phyloP scores from a whole-genome alignment of 1,140 invertebrate genomes.

The Drosophila trapezifrons region DNA sequence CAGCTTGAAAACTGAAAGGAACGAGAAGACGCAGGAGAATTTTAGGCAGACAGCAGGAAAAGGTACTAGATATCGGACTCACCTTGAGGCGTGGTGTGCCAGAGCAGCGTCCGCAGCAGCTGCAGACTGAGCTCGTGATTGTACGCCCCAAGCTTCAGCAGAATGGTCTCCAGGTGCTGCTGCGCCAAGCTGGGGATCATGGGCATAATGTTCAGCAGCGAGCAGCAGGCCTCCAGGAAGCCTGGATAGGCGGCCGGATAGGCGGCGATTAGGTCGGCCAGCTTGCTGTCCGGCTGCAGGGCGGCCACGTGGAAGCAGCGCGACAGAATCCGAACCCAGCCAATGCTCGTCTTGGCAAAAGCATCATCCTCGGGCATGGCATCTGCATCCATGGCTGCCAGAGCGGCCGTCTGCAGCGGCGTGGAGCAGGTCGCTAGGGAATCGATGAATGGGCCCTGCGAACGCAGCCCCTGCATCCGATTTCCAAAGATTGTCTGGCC shows the following conservation, averaged over 20 bases:
- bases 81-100: constrained; percentile 85
- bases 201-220: constrained; percentile 89
- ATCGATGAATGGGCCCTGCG: constrained; percentile 49
- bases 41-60: neutral
- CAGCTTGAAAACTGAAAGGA: constrained; percentile 71
- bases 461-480: constrained; percentile 50
- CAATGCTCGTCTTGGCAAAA: constrained; percentile 81
- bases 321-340: constrained; percentile 80
- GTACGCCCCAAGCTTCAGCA: constrained; percentile 87
- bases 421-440: constrained; percentile 46
- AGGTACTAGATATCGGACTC: neutral
- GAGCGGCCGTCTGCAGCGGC: constrained; percentile 16
- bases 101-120: constrained; percentile 86
- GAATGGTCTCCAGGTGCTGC: constrained; percentile 87
- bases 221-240: constrained; percentile 90
- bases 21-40: neutral
- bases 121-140: constrained; percentile 86
- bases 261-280: constrained; percentile 86
- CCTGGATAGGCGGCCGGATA: constrained; percentile 87
- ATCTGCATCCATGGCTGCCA: constrained; percentile 58
- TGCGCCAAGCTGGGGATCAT: constrained; percentile 86
- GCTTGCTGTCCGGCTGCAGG: constrained; percentile 79
- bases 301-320: constrained; percentile 79
- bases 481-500: constrained; percentile 88
- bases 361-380: constrained; percentile 77